These are phyloP conservation scores for Urocyon cinereoargenteus DNA, from an alignment of 2,797 vertebrate genomes.

Conservation along the genomic window DNA sequence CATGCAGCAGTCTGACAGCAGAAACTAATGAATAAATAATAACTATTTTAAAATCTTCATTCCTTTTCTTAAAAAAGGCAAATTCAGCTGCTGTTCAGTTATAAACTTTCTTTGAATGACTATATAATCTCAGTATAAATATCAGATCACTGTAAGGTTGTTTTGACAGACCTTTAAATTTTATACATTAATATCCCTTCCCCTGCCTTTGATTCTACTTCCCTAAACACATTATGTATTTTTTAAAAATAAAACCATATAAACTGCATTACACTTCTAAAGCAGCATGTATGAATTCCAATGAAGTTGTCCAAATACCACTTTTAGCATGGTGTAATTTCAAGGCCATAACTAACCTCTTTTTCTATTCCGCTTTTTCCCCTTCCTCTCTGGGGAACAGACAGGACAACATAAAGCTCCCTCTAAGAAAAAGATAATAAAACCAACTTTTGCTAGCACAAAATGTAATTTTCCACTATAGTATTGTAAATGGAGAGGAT, in stretches of 20 bases:
- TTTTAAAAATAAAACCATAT: slow-evolving; percentile 50
- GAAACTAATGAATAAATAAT: slow-evolving; percentile 56
- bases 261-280: background rate
- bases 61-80: background rate
- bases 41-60: background rate
- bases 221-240: slow-evolving; percentile 30
- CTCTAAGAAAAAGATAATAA: background rate
- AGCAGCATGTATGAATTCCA: background rate
- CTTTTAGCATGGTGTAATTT: background rate
- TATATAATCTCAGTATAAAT: slow-evolving; percentile 30
- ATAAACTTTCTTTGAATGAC: slow-evolving; percentile 61
- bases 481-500: background rate
- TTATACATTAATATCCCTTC: background rate
- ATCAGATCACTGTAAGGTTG: background rate
- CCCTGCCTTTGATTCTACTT: slow-evolving; percentile 26
- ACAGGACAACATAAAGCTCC: background rate
- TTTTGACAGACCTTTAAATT: slow-evolving; percentile 63
- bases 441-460: slow-evolving; percentile 33
- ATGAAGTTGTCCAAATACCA: background rate
- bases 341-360: background rate
- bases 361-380: slow-evolving; percentile 20
- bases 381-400: background rate
- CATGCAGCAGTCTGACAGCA: slow-evolving; percentile 12
- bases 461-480: slow-evolving; percentile 41
- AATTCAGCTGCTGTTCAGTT: background rate